phyloP scores from a whole-genome alignment of 2,113 vertebrate species.

The Saguinus imperator region DNA sequence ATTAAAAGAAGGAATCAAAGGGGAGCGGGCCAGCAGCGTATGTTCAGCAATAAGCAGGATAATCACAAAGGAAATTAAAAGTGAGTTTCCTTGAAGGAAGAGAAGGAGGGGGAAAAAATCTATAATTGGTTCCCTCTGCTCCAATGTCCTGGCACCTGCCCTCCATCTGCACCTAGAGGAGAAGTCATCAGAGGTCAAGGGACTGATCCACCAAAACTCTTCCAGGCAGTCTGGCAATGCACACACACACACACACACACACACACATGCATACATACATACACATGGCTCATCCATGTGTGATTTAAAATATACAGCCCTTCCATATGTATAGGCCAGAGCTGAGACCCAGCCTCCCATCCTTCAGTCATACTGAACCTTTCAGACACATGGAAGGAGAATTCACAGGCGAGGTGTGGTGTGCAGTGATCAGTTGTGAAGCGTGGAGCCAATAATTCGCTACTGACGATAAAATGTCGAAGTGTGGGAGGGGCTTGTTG shows the following conservation, averaged over 20 bases:
- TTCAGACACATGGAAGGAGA: background rate
- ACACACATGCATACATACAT: background rate
- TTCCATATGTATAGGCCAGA: background rate
- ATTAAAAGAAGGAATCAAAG: conserved; percentile 30
- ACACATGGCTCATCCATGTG: background rate
- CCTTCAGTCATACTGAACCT: background rate
- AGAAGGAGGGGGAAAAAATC: accelerated
- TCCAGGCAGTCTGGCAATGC: background rate
- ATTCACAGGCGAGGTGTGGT: background rate
- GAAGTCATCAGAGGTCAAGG: background rate
- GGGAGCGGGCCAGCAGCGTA: background rate
- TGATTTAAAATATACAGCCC: background rate
- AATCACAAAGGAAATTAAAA: conserved; percentile 63
- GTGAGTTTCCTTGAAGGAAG: conserved; percentile 33
- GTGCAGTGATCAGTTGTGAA: background rate
- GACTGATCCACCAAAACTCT: background rate
- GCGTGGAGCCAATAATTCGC: background rate
- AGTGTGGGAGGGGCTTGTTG: background rate
- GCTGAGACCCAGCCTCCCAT: no score
- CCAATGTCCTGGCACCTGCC: background rate
- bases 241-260: background rate
- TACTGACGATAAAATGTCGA: background rate
- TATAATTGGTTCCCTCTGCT: conserved; percentile 58
- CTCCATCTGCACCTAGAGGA: conserved; percentile 38
- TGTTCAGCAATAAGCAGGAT: conserved; percentile 31